A percentile compares a stretch with the other conserved stretches of the same genome.
Conservation (phyloP, 2,113 vertebrate species). For the Turnix velox region DNA sequence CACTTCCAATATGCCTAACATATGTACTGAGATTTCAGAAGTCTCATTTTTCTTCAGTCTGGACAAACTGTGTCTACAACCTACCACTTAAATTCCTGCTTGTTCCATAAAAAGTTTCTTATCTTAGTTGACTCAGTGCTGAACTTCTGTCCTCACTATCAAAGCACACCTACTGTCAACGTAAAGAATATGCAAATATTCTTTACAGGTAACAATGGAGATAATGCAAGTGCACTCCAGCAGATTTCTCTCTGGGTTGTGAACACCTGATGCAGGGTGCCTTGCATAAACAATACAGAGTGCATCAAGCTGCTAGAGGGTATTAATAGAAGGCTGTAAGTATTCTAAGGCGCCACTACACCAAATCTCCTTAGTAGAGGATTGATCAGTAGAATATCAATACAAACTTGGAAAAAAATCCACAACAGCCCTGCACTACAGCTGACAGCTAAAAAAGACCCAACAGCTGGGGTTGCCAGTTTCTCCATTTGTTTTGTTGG, state of each 20-base stretch:
- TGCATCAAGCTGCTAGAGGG: background rate
- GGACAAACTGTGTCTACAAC: background rate
- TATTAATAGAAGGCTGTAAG: background rate
- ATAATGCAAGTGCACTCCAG: background rate
- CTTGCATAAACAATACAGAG: background rate
- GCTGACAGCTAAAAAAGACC: too few relatives aligned
- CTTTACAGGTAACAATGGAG: background rate
- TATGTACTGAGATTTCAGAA: background rate
- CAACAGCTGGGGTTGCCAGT: too few relatives aligned
- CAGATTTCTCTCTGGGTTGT: background rate
- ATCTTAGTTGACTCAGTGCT: background rate
- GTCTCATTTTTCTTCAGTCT: background rate
- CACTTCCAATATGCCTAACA: background rate
- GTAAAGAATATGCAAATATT: background rate
- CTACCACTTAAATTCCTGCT: background rate
- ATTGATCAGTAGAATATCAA: background rate
- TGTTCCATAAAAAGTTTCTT: background rate
- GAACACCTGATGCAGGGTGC: background rate
- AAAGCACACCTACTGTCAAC: background rate
- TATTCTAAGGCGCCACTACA: background rate
- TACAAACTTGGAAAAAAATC: background rate
- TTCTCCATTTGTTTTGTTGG: background rate
- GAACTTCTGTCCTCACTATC: background rate
- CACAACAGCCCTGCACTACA: background rate
- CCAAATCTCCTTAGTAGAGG: background rate